Percentiles rank a stretch among this genome's conserved stretches.
phyloP scores from a whole-genome alignment of 64 coral and sea anemone genomes.

The Montipora cactus region DNA sequence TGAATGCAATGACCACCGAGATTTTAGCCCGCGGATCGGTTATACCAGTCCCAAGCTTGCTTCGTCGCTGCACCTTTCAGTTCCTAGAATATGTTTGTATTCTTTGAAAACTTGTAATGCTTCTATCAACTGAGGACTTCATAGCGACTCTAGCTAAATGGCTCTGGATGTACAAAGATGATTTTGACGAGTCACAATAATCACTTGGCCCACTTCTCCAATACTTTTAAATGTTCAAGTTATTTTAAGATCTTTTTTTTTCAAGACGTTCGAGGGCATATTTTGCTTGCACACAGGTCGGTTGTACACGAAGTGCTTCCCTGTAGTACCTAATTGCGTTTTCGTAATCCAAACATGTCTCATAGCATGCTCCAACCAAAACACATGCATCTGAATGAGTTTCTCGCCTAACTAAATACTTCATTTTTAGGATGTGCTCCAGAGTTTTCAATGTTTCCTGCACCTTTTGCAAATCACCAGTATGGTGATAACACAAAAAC shows the following conservation, averaged over 20 bases:
- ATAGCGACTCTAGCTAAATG: too few relatives aligned
- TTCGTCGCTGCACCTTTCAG: too few relatives aligned
- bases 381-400: not conserved
- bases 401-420: not conserved
- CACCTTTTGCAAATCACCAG: not conserved
- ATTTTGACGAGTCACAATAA: too few relatives aligned
- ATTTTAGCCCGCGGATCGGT: too few relatives aligned
- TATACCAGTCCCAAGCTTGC: too few relatives aligned
- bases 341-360: not conserved
- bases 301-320: not conserved
- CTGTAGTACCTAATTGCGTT: not conserved
- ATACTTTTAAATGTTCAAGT: not conserved
- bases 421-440: not conserved
- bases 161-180: too few relatives aligned
- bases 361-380: conserved; percentile 44
- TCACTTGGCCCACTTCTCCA: too few relatives aligned
- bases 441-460: not conserved
- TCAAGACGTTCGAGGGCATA: conserved; percentile 6
- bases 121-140: too few relatives aligned
- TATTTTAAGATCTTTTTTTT: not conserved
- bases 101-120: too few relatives aligned
- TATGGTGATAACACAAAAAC: conserved; percentile 16
- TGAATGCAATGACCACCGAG: too few relatives aligned
- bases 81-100: too few relatives aligned
- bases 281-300: not conserved